phyloP scores from a whole-genome alignment of 2,888 invertebrate genomes.

The Dermolepida albohirtum region DNA sequence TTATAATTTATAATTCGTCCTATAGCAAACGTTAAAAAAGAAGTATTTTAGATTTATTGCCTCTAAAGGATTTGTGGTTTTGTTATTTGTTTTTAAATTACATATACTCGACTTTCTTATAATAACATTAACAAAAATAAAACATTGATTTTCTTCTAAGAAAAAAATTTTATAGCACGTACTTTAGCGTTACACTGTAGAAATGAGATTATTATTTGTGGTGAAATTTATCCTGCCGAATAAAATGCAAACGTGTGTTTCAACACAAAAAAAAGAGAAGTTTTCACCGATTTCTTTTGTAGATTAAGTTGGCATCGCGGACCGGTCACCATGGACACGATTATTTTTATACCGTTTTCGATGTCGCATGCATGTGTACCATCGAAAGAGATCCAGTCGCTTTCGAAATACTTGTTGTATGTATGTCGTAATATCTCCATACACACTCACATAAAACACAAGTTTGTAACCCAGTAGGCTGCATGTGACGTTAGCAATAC shows the following conservation, averaged over 20 bases:
- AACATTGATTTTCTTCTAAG: no score
- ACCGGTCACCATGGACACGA: constrained; percentile 11
- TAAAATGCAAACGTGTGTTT: not conserved
- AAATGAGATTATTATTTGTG: not conserved
- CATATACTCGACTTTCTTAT: no score
- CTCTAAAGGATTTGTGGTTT: no score
- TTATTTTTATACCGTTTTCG: constrained; percentile 35
- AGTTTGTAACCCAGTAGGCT: constrained; percentile 46
- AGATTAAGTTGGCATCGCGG: constrained; percentile 14
- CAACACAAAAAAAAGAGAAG: constrained; percentile 23
- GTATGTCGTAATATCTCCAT: constrained; percentile 35
- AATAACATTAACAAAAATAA: no score
- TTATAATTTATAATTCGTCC: no score
- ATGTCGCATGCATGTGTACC: constrained; percentile 29
- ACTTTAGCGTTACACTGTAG: no score
- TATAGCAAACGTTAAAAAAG: no score
- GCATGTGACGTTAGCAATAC: constrained; percentile 46
- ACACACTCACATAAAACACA: constrained; percentile 38
- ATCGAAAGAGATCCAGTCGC: constrained; percentile 36
- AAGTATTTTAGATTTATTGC: no score
- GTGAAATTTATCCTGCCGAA: constrained; percentile 12
- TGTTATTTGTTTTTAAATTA: no score
- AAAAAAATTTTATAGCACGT: no score
- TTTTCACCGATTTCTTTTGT: constrained; percentile 32
- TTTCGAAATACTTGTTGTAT: constrained; percentile 26